Percentiles rank a stretch among this genome's conserved stretches.
Conservation (phyloP, 2,113 vertebrate species). For the Bubo scandiacus region DNA sequence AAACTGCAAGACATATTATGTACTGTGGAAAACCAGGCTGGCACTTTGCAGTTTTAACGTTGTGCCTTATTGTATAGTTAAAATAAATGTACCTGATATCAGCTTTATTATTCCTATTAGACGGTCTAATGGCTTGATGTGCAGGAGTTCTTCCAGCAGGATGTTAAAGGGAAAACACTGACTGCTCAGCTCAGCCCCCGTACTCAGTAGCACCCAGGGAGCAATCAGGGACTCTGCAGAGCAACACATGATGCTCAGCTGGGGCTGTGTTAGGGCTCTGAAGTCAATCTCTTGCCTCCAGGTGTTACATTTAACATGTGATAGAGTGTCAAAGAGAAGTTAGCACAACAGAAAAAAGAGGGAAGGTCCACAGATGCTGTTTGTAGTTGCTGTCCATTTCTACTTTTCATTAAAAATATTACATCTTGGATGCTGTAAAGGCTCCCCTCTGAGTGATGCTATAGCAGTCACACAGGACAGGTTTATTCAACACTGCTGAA, state of each 20-base stretch:
- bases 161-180: constrained; percentile 30
- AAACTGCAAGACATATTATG: constrained; percentile 47
- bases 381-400: background rate
- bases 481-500: background rate
- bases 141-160: background rate
- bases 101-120: constrained; percentile 56
- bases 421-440: background rate
- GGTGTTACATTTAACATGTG: background rate
- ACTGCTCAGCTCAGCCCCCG: background rate
- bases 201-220: background rate
- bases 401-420: background rate
- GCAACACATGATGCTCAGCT: background rate
- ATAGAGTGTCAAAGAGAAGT: background rate
- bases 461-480: background rate
- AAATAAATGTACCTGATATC: constrained; percentile 63
- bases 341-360: background rate
- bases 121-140: background rate
- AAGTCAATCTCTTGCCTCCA: background rate
- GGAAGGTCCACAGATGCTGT: background rate
- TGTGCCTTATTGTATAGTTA: constrained; percentile 50
- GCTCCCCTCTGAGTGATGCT: background rate
- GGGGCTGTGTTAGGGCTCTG: background rate
- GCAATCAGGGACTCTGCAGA: background rate
- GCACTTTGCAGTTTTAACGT: constrained; percentile 42
- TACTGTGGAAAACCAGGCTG: constrained; percentile 33